These are phyloP conservation scores for Sinocyclocheilus maitianheensis DNA, from an alignment of 2,113 vertebrate species.

Conservation along the genomic window DNA sequence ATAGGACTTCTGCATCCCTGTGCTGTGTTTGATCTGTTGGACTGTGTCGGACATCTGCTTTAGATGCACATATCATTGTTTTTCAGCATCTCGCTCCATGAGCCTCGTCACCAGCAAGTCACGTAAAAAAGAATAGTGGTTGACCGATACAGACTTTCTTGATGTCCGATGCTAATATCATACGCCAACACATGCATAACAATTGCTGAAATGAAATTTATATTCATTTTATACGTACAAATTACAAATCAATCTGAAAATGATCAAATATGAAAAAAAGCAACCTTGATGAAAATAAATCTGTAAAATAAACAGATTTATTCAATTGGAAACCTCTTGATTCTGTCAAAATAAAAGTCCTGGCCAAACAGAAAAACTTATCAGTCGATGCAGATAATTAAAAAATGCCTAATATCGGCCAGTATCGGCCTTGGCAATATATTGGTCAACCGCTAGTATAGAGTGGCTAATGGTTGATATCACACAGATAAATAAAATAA, in stretches of 20 bases:
- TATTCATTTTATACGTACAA: too few species aligned
- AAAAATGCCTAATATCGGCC: not conserved
- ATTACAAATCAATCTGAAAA: too few species aligned
- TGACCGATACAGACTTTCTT: not conserved
- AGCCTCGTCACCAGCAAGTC: not conserved
- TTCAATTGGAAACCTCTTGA: too few species aligned
- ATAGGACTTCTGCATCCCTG: not conserved
- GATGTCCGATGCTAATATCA: not conserved
- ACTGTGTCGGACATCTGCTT: not conserved
- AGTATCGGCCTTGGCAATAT: not conserved
- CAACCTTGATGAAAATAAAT: too few species aligned
- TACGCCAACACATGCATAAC: too few species aligned
- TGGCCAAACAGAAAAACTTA: not conserved
- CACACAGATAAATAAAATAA: too few species aligned
- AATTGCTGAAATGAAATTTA: too few species aligned
- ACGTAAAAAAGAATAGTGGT: not conserved
- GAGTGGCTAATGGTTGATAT: too few species aligned
- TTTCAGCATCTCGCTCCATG: not conserved
- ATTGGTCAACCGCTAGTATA: too few species aligned
- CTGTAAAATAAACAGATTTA: too few species aligned
- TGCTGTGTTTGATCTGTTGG: not conserved
- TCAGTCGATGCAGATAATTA: not conserved
- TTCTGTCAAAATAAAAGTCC: too few species aligned
- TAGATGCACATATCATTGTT: not conserved
- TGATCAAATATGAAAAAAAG: too few species aligned